phyloP scores from a whole-genome alignment of 1,140 invertebrate species.

The Aphaenogaster rudis region DNA sequence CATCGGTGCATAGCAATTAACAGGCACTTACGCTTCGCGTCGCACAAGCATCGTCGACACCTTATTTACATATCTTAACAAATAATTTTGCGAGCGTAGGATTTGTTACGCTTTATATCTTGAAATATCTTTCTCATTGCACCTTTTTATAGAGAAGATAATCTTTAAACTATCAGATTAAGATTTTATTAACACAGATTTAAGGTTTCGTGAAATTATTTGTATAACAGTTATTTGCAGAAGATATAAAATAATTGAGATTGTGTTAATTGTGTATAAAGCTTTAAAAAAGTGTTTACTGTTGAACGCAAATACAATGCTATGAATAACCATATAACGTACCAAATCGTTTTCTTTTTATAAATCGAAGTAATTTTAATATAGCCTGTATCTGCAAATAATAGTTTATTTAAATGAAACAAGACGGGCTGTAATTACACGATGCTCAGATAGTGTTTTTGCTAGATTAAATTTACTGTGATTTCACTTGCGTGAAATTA shows the following conservation, averaged over 20 bases:
- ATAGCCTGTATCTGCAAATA: not conserved
- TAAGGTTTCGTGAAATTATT: not conserved
- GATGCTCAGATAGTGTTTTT: slow-evolving; percentile 25
- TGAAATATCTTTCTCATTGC: not conserved
- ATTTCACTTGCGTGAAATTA: slow-evolving; percentile 40
- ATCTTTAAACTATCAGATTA: not conserved
- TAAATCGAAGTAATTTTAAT: not conserved
- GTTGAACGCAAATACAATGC: not conserved
- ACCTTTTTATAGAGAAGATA: not conserved
- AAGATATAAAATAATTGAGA: slow-evolving; percentile 3
- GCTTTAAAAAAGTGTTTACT: not conserved
- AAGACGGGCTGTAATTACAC: slow-evolving; percentile 24
- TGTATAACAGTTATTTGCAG: not conserved
- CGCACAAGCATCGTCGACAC: not conserved
- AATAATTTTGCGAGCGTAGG: not conserved
- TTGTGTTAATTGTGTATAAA: not conserved
- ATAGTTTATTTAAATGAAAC: slow-evolving; percentile 20
- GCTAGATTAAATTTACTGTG: slow-evolving; percentile 52
- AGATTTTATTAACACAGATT: not conserved
- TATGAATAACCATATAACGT: slow-evolving; percentile 2
- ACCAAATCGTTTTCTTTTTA: not conserved
- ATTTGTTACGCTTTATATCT: not conserved
- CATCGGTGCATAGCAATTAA: slow-evolving; percentile 49
- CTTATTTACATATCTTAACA: slow-evolving; percentile 42
- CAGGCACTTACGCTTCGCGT: slow-evolving; percentile 37